Conservation (phyloP, 2,797 vertebrate species). For the Podarcis siculus region DNA sequence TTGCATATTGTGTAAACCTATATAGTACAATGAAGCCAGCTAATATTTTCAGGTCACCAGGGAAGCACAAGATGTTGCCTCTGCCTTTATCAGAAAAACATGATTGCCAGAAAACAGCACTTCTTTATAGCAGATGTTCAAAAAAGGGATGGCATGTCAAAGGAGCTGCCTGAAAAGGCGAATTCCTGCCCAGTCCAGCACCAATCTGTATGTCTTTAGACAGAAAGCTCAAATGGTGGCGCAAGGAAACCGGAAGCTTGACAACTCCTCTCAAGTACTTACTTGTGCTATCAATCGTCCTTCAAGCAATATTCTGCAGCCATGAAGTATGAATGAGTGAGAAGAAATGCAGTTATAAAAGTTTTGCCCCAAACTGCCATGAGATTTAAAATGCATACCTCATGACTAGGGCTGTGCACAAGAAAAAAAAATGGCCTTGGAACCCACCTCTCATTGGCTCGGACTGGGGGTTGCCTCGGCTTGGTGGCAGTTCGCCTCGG, state of each 20-base stretch:
- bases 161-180: neutral
- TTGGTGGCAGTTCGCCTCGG: neutral
- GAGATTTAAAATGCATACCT: neutral
- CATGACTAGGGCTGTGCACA: neutral
- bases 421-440: neutral
- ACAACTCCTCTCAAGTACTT: neutral
- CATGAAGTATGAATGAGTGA: neutral
- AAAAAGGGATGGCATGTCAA: neutral
- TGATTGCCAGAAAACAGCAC: neutral
- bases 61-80: neutral
- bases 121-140: rapidly evolving
- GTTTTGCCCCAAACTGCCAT: neutral
- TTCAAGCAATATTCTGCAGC: constrained; percentile 34
- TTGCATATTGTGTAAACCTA: rapidly evolving
- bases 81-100: neutral
- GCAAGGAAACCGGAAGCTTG: neutral
- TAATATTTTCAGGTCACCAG: neutral
- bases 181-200: constrained; percentile 40
- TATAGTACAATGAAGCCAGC: rapidly evolving
- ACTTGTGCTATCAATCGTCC: constrained; percentile 29
- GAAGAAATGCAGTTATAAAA: constrained; percentile 21
- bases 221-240: constrained; percentile 34
- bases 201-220: neutral
- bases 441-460: neutral
- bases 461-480: neutral